Conservation (phyloP, 2,113 vertebrate species). For the Cynocephalus volans region DNA sequence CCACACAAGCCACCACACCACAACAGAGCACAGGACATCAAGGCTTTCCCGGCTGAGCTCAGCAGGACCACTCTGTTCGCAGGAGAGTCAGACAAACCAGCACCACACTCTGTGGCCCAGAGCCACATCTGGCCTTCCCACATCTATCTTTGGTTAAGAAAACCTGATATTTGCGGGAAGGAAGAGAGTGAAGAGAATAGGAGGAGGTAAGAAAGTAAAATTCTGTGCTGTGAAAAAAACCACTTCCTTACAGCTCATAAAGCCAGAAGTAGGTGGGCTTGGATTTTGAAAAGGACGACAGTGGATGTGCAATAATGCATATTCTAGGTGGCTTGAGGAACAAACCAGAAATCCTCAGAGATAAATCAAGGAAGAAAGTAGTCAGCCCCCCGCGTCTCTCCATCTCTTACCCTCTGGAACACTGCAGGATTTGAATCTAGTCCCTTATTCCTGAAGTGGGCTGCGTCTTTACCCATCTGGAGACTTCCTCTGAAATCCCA, state of each 20-base stretch:
- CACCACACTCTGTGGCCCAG: not conserved
- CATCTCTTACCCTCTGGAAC: not conserved
- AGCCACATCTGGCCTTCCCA: not conserved
- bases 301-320: rapidly evolving
- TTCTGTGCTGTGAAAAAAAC: not conserved
- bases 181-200: not conserved
- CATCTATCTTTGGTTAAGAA: not conserved
- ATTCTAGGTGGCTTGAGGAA: not conserved
- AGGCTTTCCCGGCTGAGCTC: not conserved
- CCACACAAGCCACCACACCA: not conserved
- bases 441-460: not conserved
- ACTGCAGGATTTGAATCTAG: not conserved
- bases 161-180: not conserved
- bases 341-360: not conserved
- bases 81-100: not conserved
- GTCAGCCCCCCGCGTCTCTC: not conserved
- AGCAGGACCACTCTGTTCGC: not conserved
- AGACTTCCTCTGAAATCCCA: not conserved
- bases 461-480: not conserved
- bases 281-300: constrained; percentile 42
- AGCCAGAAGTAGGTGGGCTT: not conserved
- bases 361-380: not conserved
- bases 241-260: not conserved
- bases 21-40: not conserved
- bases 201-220: not conserved